phyloP scores from a whole-genome alignment of 1,140 invertebrate genomes.

The Trichomalopsis sarcophagae region DNA sequence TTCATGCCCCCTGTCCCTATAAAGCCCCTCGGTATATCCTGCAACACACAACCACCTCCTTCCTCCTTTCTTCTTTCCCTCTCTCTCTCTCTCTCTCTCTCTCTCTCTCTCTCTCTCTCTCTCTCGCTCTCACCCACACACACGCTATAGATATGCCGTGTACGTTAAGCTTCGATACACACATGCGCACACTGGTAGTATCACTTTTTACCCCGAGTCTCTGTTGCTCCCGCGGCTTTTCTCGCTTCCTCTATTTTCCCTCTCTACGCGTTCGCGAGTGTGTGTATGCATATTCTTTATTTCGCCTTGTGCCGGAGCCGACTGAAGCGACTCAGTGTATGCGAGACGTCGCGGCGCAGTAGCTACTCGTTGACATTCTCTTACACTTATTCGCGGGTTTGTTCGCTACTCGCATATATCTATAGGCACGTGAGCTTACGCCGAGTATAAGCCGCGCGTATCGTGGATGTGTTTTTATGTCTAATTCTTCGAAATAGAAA shows the following conservation, averaged over 20 bases:
- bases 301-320: not conserved
- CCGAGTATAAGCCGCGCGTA: too few species aligned
- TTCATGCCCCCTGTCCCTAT: constrained; percentile 65
- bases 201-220: not conserved
- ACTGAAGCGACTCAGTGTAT: not conserved
- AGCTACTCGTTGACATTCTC: not conserved
- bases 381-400: not conserved
- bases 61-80: constrained; percentile 22
- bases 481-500: not conserved
- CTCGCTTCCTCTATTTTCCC: not conserved
- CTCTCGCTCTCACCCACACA: not conserved
- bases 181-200: not conserved
- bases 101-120: not conserved
- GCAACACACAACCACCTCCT: constrained; percentile 3
- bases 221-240: not conserved
- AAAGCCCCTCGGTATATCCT: constrained; percentile 31
- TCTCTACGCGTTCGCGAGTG: not conserved
- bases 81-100: constrained; percentile 1
- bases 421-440: not conserved
- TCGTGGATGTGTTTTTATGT: not conserved
- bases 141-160: not conserved
- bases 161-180: not conserved
- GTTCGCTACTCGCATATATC: not conserved
- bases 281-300: not conserved
- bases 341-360: not conserved